Evolutionary conservation across 2,113 vertebrate species (phyloP).

Genomic region (Podarcis raffonei): DNA sequence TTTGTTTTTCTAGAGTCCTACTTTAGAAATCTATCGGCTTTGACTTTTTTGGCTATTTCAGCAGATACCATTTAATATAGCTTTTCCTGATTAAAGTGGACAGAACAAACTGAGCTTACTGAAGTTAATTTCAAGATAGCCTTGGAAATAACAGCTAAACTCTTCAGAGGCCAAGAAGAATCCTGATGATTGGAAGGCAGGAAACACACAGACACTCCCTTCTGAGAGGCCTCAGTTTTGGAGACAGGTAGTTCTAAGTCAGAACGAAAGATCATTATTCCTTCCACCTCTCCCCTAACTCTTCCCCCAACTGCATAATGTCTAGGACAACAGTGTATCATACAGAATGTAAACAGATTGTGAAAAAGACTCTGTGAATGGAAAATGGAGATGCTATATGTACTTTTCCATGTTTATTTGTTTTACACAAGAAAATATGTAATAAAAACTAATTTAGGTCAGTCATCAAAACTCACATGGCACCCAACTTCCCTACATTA

Average conservation of each 20-base stretch:
- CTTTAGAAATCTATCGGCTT: background rate
- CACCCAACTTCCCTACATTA: background rate
- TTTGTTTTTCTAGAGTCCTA: background rate
- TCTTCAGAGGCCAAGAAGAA: constrained; percentile 1
- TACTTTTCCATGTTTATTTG: too few relatives aligned
- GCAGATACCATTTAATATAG: constrained; percentile 1
- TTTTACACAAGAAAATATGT: too few relatives aligned
- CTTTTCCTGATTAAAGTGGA: constrained; percentile 15
- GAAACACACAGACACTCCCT: too few relatives aligned
- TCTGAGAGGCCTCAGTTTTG: too few relatives aligned
- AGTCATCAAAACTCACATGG: background rate
- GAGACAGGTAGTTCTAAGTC: too few relatives aligned
- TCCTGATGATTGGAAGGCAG: background rate
- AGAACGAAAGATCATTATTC: too few relatives aligned
- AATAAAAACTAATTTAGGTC: background rate
- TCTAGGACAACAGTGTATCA: too few relatives aligned
- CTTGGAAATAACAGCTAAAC: background rate
- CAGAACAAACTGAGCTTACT: background rate
- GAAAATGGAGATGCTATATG: too few relatives aligned
- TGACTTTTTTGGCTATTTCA: background rate
- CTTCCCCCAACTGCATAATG: too few relatives aligned
- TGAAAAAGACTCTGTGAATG: too few relatives aligned
- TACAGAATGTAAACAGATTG: too few relatives aligned
- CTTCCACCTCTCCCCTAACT: too few relatives aligned
- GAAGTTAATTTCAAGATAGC: background rate